These are phyloP conservation scores for Chrosomus eos DNA, from an alignment of 2,797 vertebrate species.

Conservation along the genomic window DNA sequence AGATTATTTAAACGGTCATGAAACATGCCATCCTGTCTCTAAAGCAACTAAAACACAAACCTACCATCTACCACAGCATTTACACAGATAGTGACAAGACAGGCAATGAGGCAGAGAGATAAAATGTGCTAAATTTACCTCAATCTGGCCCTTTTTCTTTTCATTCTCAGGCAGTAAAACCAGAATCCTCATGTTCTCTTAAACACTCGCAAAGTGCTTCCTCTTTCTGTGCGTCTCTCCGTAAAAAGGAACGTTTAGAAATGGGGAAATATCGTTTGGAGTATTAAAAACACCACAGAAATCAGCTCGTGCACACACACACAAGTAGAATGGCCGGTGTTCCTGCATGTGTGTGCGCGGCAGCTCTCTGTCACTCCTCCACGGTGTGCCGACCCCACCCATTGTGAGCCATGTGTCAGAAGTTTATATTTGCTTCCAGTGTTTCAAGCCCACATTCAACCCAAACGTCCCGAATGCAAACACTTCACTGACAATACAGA, in stretches of 20 bases:
- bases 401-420: slow-evolving; percentile 65
- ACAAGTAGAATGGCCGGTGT: not conserved
- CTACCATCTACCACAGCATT: not conserved
- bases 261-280: slow-evolving; percentile 63
- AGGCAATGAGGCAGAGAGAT: not conserved
- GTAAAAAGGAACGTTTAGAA: slow-evolving; percentile 61
- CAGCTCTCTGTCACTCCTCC: slow-evolving; percentile 29
- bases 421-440: slow-evolving; percentile 62
- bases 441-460: slow-evolving; percentile 51
- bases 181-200: slow-evolving; percentile 74
- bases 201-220: slow-evolving; percentile 51
- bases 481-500: slow-evolving; percentile 16
- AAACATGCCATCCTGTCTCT: not conserved
- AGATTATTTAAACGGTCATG: not conserved
- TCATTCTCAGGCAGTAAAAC: slow-evolving; percentile 78
- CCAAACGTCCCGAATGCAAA: slow-evolving; percentile 31
- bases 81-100: not conserved
- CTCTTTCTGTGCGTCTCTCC: slow-evolving; percentile 47
- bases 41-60: slow-evolving; percentile 20
- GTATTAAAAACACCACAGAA: slow-evolving; percentile 35
- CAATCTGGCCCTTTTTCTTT: slow-evolving; percentile 72
- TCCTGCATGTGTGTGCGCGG: slow-evolving; percentile 7
- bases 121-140: slow-evolving; percentile 69
- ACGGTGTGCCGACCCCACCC: slow-evolving; percentile 25
- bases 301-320: slow-evolving; percentile 35